Evolutionary conservation across 2,113 vertebrate species (phyloP), one percentile per base, ranked within the genome.

Genomic region (Fukomys damarensis): DNA sequence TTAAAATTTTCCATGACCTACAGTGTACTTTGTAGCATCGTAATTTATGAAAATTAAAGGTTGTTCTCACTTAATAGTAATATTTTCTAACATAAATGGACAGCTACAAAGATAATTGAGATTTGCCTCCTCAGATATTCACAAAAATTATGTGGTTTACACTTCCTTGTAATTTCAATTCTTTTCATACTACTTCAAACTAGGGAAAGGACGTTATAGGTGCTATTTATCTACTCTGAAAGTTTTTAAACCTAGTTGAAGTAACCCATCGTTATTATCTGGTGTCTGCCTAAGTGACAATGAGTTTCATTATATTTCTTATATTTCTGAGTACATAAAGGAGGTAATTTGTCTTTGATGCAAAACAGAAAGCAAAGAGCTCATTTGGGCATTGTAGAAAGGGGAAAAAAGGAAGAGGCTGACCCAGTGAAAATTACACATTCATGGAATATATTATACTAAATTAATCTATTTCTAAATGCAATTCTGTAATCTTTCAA

Each of bases 401-500:
- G 74, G 91, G 94, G 72, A 65, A 82, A 94, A 96, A 95, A 96
- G 58, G 30, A 93, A 87, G 82, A 77, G 86, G 43, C 86, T 97
- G 95, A 97, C 96, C 95, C 90, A 87, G 83, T 94, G 87, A 95
- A 93, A 97, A 98, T 97, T 97, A 97, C 3, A 0, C 93, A 97
- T 97, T 95, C 94, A 97, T 96, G 92, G 96, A 98, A 97, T 97
- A 97, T 91, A 96, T 97, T 98, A 97, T 54, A 94, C 32, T 87
- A 96, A 97, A 96, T 96, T 95, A 89, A 59, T 95, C 68, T 93
- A 20, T 93, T 95, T 97, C 96, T 95, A 92, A 94, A 93, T 9
- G 8, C 54, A 95, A 32, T 85, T 49, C 70, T 90, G 28, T 88
- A 95, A 92, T 96, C 93, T 93, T 93, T 91, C 92, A 92, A 88